phyloP scores from a whole-genome alignment of 1,140 invertebrate genomes.

The Pseudomyrmex dendroicus region DNA sequence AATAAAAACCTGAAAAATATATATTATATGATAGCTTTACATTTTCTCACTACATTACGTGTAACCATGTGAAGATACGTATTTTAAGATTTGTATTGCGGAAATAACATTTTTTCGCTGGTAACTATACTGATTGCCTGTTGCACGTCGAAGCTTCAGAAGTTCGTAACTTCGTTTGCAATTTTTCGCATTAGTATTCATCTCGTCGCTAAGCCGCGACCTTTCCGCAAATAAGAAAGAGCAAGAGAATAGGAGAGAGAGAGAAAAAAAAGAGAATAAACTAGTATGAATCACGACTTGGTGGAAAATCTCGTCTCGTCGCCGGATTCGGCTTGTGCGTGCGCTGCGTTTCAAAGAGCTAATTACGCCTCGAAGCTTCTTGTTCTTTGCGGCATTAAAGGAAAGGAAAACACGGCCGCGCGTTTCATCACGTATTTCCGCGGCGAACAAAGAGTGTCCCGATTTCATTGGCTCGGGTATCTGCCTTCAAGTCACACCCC shows the following conservation, averaged over 20 bases:
- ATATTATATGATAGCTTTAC: not conserved
- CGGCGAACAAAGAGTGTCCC: constrained; percentile 22
- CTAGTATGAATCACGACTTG: not conserved
- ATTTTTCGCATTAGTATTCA: constrained; percentile 46
- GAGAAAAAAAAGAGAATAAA: too few relatives aligned
- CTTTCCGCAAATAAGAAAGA: not conserved
- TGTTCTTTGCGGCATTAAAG: constrained; percentile 23
- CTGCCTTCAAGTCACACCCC: not conserved
- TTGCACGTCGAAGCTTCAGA: constrained; percentile 3
- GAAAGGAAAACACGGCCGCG: constrained; percentile 3
- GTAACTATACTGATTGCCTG: constrained; percentile 9
- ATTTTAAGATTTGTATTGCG: not conserved
- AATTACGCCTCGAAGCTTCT: constrained; percentile 21
- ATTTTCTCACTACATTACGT: not conserved
- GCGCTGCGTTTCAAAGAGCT: constrained; percentile 30
- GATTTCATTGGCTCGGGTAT: constrained; percentile 16
- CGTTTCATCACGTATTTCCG: constrained; percentile 1
- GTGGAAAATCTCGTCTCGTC: constrained; percentile 22
- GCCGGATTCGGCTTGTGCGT: constrained; percentile 7
- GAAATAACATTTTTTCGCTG: constrained; percentile 18
- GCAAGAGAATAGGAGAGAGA: too few relatives aligned
- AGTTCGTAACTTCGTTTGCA: constrained; percentile 31
- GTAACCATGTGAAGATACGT: not conserved
- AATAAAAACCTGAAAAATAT: not conserved
- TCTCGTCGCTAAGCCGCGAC: constrained; percentile 7